Evolutionary conservation across 2,797 vertebrate species (phyloP), one percentile per base, ranked within the genome.

Genomic region (Fistularia tabacaria): DNA sequence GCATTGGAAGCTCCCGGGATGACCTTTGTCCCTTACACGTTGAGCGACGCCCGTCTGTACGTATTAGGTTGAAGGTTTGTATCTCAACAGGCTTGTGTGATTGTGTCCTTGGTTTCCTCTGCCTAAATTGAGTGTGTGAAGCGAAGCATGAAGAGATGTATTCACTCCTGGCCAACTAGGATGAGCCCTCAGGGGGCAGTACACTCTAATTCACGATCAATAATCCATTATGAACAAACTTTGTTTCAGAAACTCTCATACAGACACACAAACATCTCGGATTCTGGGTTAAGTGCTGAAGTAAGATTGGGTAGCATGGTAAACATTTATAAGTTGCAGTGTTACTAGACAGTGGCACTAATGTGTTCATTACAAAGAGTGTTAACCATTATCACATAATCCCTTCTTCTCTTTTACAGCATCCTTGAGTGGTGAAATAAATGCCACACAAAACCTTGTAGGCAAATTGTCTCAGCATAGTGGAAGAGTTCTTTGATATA

Each of bases 181-280:
- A 90, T 90, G 87, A 86, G 86, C 91, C 94, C 93, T 88, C 69
- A 7, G 82, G 87, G 93, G 92, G 87, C 77, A 80, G 89, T 87
- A 88, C 89, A 88, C 90, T 91, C 76, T 66, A 88, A 87, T 88
- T 84, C 91, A 88, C 90, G 86, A 95, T 96, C 96, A 95, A 95
- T 97, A 95, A 92, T 92, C 92, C 93, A 94, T 96, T 95, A 95
- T 95, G 91, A 92, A 88, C 92, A 85, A 92, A 93, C 92, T 90
- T 89, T 87, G 91, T 89, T 90, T 93, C 82, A 87, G 50, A 76
- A 59, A 66, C 73, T 70, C 57, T 70, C 57, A 77, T 62, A 59
- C 66, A 76, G 45, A 62, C 64, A 84, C 70, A 80, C 56, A 57
- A 49, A 74, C 5, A 70, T 57, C 41, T 14, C 44, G 45, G 57